Conservation (phyloP, 2,888 invertebrate genomes). For the Rhyacophila evoluta region DNA sequence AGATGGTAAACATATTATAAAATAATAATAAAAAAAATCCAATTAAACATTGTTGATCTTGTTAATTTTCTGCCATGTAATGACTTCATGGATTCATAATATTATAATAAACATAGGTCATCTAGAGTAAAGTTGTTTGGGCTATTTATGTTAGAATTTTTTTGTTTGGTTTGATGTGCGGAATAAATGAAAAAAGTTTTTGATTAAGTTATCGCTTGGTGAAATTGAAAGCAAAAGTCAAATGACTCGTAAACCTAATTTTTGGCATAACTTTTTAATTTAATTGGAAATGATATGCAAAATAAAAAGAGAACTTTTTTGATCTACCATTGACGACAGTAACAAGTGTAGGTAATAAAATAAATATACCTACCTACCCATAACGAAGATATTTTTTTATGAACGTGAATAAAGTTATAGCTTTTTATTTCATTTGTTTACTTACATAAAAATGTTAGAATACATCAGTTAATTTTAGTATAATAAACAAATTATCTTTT, state of each 20-base stretch:
- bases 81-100: not conserved
- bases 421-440: no score
- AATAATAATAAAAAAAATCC: no score
- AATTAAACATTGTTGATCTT: not conserved
- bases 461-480: no score
- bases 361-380: no score
- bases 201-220: not conserved
- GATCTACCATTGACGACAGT: no score
- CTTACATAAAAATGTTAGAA: no score
- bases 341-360: not conserved
- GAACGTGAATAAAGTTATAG: no score
- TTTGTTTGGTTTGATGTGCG: not conserved
- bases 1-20: no score
- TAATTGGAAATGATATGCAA: not conserved
- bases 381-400: no score
- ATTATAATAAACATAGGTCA: not conserved
- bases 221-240: slow-evolving; percentile 8
- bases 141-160: no score
- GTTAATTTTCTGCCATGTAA: not conserved
- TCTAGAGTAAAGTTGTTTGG: not conserved
- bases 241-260: not conserved
- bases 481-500: no score
- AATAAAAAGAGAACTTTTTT: not conserved
- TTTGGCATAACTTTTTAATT: not conserved
- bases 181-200: slow-evolving; percentile 16